Evolutionary conservation across 2,113 vertebrate genomes (phyloP), one percentile per base, ranked within the genome.

Genomic region (Aspidoscelis tigris): DNA sequence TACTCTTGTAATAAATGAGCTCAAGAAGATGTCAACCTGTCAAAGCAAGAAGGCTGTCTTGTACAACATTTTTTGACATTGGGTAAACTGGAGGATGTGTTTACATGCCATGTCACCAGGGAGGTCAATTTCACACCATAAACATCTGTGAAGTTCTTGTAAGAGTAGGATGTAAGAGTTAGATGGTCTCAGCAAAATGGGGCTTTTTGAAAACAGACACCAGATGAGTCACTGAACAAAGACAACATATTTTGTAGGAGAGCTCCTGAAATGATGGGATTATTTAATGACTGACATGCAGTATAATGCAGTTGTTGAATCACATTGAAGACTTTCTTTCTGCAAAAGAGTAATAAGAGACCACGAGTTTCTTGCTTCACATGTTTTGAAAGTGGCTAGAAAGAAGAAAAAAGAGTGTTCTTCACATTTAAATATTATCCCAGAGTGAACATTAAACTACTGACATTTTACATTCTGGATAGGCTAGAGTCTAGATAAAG

Each of bases 371-470:
- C 33, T 80, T 84, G 47, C 21, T 81, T 80, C 39, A 76, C 69
- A 61, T 83, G 26, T 84, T 85, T 89, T 80, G 26, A 83, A 76
- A 43, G 68, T 33, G 41, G 69, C 44, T 82, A 77, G 43, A 7
- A 43, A 85, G 84, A 5, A 84, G 76, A 21, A 72, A 83, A 78
- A 24, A 74, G 76, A 85, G 55, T 78, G 76, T 77, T 84, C 80
- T 69, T 89, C 43, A 58, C 64, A 80, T 76, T 79, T 84, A 88
- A 89, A 39, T 18, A 43, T 78, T 74, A 75, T 81, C 74, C n/a
- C 87, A 70, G 70, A 77, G 84, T 84, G 64, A 75, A 88, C 87
- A 89, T 78, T 84, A 88, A 89, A 89, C 76, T 77, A 39, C 68
- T 78, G 83, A n/a, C 61, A 73, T 84, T 84, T 88, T 84, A 80